Conservation (phyloP, 1,140 invertebrate species). For the Micrasema longulum region DNA sequence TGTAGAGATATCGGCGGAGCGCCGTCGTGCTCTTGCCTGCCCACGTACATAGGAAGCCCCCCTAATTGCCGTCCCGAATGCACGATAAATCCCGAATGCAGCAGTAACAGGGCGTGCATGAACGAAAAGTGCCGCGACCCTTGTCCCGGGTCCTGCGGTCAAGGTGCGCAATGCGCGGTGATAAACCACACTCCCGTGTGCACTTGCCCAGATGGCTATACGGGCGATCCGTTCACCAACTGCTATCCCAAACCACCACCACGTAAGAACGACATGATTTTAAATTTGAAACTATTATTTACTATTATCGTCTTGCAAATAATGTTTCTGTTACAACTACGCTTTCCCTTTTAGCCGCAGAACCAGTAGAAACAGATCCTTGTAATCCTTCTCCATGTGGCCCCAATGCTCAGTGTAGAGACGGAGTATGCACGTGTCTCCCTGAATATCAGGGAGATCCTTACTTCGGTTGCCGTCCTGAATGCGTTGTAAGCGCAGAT, state of each 20-base stretch:
- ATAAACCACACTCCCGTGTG: conserved; percentile 80
- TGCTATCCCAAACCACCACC: conserved; percentile 63
- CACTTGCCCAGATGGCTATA: conserved; percentile 75
- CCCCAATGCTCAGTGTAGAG: conserved; percentile 71
- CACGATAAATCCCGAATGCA: conserved; percentile 78
- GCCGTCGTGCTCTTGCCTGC: conserved; percentile 76
- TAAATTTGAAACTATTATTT: background rate
- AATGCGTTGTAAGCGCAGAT: conserved; percentile 77
- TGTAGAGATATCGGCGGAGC: conserved; percentile 74
- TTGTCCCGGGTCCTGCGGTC: conserved; percentile 80
- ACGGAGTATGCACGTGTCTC: conserved; percentile 74
- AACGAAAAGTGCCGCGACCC: conserved; percentile 81
- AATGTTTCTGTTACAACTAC: conserved; percentile 57
- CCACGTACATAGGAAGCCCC: conserved; percentile 77
- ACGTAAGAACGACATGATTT: conserved; percentile 23
- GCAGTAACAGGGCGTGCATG: conserved; percentile 78
- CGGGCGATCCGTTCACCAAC: conserved; percentile 77
- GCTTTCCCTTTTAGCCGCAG: conserved; percentile 62
- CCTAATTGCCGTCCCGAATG: conserved; percentile 82
- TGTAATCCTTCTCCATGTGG: conserved; percentile 81
- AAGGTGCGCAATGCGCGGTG: conserved; percentile 79
- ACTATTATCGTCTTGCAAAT: conserved; percentile 64
- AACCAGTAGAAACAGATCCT: conserved; percentile 63
- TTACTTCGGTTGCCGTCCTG: conserved; percentile 75
- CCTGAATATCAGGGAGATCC: conserved; percentile 78